A percentile compares a stretch with the other conserved stretches of the same genome.
phyloP scores from a whole-genome alignment of 2,888 invertebrate genomes.

The Pachydiplax longipennis region DNA sequence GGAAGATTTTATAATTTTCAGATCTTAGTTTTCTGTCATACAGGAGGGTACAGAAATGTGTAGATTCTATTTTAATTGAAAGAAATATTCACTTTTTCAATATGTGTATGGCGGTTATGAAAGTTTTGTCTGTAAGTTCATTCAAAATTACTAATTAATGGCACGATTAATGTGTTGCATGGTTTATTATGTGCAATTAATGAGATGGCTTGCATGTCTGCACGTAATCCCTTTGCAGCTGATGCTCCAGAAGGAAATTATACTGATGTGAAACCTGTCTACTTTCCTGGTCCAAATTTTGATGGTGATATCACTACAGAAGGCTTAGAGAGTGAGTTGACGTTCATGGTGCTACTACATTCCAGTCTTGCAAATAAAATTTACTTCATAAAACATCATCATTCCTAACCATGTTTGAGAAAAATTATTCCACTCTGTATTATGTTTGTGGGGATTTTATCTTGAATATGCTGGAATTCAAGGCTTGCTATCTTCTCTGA shows the following conservation, averaged over 20 bases:
- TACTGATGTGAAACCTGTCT: conserved; percentile 2
- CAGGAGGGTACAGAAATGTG: too few relatives aligned
- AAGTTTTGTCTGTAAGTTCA: too few relatives aligned
- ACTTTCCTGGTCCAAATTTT: neutral
- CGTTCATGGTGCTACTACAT: neutral
- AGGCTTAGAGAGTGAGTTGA: neutral
- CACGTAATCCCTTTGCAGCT: conserved; percentile 8
- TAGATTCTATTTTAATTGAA: too few relatives aligned
- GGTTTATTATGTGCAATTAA: neutral
- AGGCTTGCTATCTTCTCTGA: neutral
- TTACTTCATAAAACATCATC: too few relatives aligned
- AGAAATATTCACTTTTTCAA: too few relatives aligned
- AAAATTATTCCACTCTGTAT: too few relatives aligned
- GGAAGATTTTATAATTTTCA: too few relatives aligned
- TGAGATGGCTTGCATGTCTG: conserved; percentile 35
- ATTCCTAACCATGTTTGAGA: too few relatives aligned
- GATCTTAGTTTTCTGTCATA: too few relatives aligned
- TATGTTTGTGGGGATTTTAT: neutral
- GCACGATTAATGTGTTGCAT: neutral
- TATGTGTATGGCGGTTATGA: too few relatives aligned
- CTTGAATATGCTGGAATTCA: neutral
- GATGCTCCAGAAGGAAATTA: conserved; percentile 2
- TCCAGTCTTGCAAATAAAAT: neutral
- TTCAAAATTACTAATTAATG: too few relatives aligned
- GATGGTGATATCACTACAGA: neutral